These are phyloP conservation scores for Malurus leucopterus DNA, from an alignment of 2,797 vertebrate genomes.

Conservation along the genomic window DNA sequence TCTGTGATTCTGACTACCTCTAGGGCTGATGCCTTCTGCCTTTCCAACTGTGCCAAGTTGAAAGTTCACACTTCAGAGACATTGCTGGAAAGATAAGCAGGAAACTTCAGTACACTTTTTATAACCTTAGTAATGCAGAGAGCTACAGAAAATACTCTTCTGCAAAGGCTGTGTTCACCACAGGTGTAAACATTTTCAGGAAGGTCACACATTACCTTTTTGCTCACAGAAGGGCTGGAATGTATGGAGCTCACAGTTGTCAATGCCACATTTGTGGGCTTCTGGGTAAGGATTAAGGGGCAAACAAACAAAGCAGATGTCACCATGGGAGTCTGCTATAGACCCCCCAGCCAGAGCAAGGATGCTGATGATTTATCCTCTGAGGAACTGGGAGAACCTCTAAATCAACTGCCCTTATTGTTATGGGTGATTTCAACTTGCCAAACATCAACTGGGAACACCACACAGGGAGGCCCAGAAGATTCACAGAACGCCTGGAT, in stretches of 20 bases:
- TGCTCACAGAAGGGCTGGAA: background rate
- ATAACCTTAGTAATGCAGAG: background rate
- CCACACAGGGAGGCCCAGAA: background rate
- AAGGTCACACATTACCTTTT: background rate
- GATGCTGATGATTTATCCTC: background rate
- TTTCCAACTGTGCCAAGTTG: background rate
- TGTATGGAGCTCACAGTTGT: background rate
- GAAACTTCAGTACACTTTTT: background rate
- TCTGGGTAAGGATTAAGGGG: background rate
- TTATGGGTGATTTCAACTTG: background rate
- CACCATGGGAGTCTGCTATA: background rate
- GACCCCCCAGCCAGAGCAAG: background rate
- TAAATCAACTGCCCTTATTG: background rate
- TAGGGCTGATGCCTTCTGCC: background rate
- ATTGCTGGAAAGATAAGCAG: background rate
- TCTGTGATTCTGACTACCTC: background rate
- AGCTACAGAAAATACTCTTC: background rate
- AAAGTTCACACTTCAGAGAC: background rate
- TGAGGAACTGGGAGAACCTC: background rate
- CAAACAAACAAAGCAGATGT: background rate
- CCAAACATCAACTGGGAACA: fast-evolving
- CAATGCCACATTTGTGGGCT: fast-evolving
- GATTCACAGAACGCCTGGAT: fast-evolving
- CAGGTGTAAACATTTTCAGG: background rate
- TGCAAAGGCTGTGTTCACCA: background rate